Evolutionary conservation across 2,113 vertebrate species (phyloP).

Genomic region (Nesoenas mayeri): DNA sequence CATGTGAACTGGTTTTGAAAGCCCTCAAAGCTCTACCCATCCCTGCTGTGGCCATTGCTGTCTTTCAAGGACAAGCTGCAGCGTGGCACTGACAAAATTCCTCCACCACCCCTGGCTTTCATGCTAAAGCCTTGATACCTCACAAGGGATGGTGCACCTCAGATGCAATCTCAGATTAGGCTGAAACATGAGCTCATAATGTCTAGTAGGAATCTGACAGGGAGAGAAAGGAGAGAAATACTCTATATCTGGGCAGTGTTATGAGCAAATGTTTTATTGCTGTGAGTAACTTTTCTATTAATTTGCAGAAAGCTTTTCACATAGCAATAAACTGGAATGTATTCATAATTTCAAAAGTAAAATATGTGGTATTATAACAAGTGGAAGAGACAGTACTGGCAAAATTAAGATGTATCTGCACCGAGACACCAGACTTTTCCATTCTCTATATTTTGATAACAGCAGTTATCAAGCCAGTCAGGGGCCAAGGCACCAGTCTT

Average conservation of each 20-base stretch:
- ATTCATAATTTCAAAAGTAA: not conserved
- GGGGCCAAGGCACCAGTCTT: not conserved
- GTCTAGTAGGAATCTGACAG: not conserved
- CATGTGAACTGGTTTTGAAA: not conserved
- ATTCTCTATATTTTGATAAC: not conserved
- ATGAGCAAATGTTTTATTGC: not conserved
- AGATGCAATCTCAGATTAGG: not conserved
- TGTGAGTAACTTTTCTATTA: not conserved
- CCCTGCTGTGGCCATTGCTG: not conserved
- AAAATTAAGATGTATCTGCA: not conserved
- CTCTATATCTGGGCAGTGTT: not conserved
- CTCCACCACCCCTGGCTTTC: fast-evolving
- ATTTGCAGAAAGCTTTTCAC: not conserved
- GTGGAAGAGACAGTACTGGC: not conserved
- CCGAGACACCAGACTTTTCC: not conserved
- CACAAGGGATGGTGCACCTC: not conserved
- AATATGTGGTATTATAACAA: not conserved
- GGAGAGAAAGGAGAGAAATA: not conserved
- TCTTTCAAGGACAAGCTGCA: not conserved
- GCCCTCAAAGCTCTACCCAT: not conserved
- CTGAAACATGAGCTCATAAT: not conserved
- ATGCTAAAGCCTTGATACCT: not conserved
- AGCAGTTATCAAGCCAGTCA: not conserved
- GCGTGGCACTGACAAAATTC: not conserved
- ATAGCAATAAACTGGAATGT: not conserved